phyloP scores from a whole-genome alignment of 2,888 invertebrate genomes.

The Keiferia lycopersicella region DNA sequence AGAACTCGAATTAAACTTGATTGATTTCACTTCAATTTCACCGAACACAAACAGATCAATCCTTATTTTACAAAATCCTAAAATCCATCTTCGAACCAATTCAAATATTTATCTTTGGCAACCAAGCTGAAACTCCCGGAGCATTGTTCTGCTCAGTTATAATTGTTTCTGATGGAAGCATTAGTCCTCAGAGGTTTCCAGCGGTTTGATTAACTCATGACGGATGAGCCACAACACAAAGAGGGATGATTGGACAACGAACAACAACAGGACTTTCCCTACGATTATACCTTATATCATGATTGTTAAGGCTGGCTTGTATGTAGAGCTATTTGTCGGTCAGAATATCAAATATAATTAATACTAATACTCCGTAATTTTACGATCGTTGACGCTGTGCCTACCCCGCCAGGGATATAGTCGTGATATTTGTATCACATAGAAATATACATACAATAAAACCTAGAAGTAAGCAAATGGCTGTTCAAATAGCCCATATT shows the following conservation, averaged over 20 bases:
- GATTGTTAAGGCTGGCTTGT: neutral
- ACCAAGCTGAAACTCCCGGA: neutral
- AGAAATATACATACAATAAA: too few relatives aligned
- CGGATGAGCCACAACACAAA: constrained; percentile 39
- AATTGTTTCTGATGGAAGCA: constrained; percentile 47
- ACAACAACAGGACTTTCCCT: too few relatives aligned
- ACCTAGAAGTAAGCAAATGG: too few relatives aligned
- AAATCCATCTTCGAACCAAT: neutral
- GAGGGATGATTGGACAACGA: neutral
- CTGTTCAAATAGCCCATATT: too few relatives aligned
- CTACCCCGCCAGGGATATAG: too few relatives aligned
- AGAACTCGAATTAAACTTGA: too few relatives aligned
- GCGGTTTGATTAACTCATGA: constrained; percentile 47
- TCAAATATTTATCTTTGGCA: neutral
- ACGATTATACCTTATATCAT: neutral
- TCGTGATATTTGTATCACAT: too few relatives aligned
- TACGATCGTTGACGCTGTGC: too few relatives aligned
- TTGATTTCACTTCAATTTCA: too few relatives aligned
- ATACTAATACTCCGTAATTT: too few relatives aligned
- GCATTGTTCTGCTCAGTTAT: constrained; percentile 30
- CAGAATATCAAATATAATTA: too few relatives aligned
- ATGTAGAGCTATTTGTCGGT: too few relatives aligned
- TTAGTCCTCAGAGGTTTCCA: constrained; percentile 37
- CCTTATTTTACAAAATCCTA: neutral
- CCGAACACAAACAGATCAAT: neutral